Base-by-base conservation (phyloP, 2,888 invertebrate genomes). In the Philopedon plagiatum region DNA sequence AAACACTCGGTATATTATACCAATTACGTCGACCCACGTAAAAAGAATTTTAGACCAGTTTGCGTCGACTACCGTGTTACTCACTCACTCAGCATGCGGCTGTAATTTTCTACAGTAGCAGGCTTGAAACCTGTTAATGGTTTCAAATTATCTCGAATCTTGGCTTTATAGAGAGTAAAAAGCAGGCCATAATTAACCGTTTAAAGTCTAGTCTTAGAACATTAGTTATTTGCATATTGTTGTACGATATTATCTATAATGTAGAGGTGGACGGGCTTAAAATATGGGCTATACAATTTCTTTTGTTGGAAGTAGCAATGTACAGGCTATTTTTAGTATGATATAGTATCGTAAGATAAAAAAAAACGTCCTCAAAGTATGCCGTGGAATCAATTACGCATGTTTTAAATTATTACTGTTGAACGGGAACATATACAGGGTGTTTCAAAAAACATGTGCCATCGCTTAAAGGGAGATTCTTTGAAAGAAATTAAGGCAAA, bases 171-270 rank as follows among this genome's bases (percentile, higher is more conserved):
- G 54, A 68, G 68, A 68, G 61, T 51, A 61, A 68, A 61, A 68
- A 46, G 68, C 61, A 26, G 56, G 39, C 61, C 49, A 66, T 71
- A 71, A 71, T 71, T 71, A 71, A 65, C 71, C 32, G 66, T 67
- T 67, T 49, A 58, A 34, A 11, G 34, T 8, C 23, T n/a, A 34
- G 44, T 34, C 65, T 54, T 58, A 64, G 71, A 54, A 71, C 71
- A 60, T 60, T 60, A 64, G 56, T 61, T 71, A 71, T 71, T 71
- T 71, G 65, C 71, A 71, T 71, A 62, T 60, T 57, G 51, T 13
- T 1, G 29, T 18, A 29, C 23, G 51, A 54, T 54, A 54, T 11
- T 54, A 29, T 26, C 29, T 54, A 29, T 54, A 15, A 32, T 54
- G 15, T 54, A 18, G 29, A 54, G 51, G 51, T 54, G 51, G 51